Conservation (phyloP, 2,797 vertebrate species). For the Merluccius polli region DNA sequence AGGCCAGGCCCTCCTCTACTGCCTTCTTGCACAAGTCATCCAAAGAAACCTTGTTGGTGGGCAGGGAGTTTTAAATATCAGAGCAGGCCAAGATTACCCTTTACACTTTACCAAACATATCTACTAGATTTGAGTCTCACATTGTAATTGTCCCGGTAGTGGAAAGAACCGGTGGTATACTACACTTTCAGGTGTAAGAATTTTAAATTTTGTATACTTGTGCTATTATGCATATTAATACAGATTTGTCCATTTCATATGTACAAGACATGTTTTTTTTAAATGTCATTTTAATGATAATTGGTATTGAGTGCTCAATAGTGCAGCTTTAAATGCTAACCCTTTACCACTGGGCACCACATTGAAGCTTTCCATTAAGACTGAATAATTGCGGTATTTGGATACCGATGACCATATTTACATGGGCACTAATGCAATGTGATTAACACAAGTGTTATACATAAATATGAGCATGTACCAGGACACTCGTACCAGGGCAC, state of each 20-base stretch:
- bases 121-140: neutral
- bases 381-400: neutral
- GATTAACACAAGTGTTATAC: neutral
- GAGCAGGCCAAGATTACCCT: neutral
- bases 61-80: neutral
- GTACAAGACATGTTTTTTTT: neutral
- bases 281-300: neutral
- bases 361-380: neutral
- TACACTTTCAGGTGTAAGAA: neutral
- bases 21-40: slow-evolving; percentile 96
- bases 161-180: neutral
- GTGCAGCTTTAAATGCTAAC: neutral
- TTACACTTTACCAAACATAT: neutral
- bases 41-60: slow-evolving; percentile 77
- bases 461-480: neutral
- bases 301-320: neutral
- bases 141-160: neutral
- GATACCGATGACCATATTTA: neutral
- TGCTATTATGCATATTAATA: neutral
- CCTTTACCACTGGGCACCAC: neutral
- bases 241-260: neutral
- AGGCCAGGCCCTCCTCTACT: slow-evolving; percentile 88
- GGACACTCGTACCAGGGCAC: neutral
- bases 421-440: neutral
- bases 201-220: neutral